These are phyloP conservation scores for Irena cyanogastra DNA, from an alignment of 2,113 vertebrate genomes.

Conservation along the genomic window DNA sequence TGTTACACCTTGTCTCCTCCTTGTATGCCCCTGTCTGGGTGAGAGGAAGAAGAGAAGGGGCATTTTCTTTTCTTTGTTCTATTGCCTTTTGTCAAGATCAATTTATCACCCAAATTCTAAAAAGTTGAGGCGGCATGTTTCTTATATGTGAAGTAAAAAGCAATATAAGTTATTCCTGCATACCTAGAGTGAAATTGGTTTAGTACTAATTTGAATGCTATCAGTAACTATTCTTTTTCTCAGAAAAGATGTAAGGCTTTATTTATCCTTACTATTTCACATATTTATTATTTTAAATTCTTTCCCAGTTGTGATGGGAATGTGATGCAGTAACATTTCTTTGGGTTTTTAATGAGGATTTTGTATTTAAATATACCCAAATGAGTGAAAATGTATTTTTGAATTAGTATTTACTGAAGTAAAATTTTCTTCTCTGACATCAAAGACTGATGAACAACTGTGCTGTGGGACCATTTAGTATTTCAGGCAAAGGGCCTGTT, in stretches of 20 bases:
- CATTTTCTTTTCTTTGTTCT: neutral
- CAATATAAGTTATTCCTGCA: neutral
- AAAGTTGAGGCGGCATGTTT: neutral
- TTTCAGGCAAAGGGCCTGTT: neutral
- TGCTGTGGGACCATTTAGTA: neutral
- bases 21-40: neutral
- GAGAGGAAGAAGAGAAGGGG: neutral
- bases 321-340: neutral
- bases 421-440: neutral
- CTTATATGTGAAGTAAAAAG: neutral
- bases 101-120: neutral
- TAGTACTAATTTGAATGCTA: neutral
- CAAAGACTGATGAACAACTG: neutral
- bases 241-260: neutral
- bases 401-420: neutral
- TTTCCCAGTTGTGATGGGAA: neutral
- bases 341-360: neutral
- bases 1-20: neutral
- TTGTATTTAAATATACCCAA: neutral
- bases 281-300: neutral
- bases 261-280: neutral
- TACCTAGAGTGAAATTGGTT: neutral
- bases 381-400: neutral
- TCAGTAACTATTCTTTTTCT: neutral
- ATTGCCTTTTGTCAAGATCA: neutral